phyloP scores from a whole-genome alignment of 2,888 invertebrate genomes.

The Drosophila engyochracea region DNA sequence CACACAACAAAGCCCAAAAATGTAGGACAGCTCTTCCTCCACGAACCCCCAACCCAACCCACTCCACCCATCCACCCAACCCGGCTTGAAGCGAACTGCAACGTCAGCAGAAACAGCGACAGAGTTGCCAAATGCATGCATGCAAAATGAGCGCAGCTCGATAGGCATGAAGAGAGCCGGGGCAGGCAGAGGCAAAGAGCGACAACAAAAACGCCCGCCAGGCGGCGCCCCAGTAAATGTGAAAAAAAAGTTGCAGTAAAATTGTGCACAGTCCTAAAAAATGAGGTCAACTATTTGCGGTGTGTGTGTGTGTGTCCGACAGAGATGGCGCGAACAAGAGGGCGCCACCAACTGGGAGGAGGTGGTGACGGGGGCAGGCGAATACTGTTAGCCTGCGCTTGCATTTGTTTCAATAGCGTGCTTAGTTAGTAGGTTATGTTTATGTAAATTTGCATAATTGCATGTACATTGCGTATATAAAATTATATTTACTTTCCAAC shows the following conservation, averaged over 20 bases:
- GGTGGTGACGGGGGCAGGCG: not conserved
- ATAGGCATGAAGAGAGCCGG: slow-evolving; percentile 18
- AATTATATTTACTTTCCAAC: slow-evolving; percentile 39
- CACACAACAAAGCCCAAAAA: slow-evolving; percentile 68
- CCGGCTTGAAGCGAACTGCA: slow-evolving; percentile 13
- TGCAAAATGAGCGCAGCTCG: slow-evolving; percentile 73
- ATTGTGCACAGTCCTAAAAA: slow-evolving; percentile 76
- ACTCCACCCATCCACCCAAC: slow-evolving; percentile 5
- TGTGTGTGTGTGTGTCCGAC: slow-evolving; percentile 25
- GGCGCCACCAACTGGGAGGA: slow-evolving; percentile 3
- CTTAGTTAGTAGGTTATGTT: slow-evolving; percentile 82
- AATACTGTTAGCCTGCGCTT: slow-evolving; percentile 41
- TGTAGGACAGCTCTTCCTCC: slow-evolving; percentile 60
- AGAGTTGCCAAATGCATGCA: slow-evolving; percentile 79
- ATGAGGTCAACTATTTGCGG: slow-evolving; percentile 79
- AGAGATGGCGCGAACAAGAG: slow-evolving; percentile 12
- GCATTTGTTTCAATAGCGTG: slow-evolving; percentile 77
- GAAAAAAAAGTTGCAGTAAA: slow-evolving; percentile 62
- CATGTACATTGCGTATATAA: slow-evolving; percentile 41
- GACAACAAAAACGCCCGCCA: slow-evolving; percentile 66
- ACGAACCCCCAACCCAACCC: not conserved
- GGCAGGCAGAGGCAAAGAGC: slow-evolving; percentile 8
- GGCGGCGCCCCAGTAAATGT: slow-evolving; percentile 68
- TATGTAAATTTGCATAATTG: slow-evolving; percentile 80
- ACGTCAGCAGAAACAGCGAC: slow-evolving; percentile 62